Percentiles rank a stretch among this genome's conserved stretches.
phyloP scores from a whole-genome alignment of 2,888 invertebrate genomes.

The Pelosia muscerda region DNA sequence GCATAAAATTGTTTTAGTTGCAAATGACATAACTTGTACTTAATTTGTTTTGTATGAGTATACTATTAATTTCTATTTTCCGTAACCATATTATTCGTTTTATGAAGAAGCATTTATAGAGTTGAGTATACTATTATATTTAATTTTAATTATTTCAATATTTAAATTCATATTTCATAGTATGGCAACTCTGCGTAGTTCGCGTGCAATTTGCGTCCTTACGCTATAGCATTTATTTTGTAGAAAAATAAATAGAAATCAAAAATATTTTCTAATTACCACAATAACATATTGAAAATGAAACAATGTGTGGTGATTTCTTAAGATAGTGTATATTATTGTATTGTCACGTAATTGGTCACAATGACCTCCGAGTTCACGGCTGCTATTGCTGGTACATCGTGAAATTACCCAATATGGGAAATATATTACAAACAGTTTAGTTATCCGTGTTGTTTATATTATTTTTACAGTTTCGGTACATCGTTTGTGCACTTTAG shows the following conservation, averaged over 20 bases:
- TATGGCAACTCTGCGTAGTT: slow-evolving; percentile 61
- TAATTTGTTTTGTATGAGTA: not conserved
- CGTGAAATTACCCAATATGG: slow-evolving; percentile 77
- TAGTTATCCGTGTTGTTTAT: slow-evolving; percentile 56
- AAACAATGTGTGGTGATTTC: slow-evolving; percentile 46
- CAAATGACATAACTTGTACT: not conserved
- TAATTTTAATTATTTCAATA: not conserved
- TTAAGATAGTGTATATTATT: slow-evolving; percentile 35
- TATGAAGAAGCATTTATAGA: not conserved
- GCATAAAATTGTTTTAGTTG: not conserved
- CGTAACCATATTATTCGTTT: too few species aligned
- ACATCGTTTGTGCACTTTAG: slow-evolving; percentile 30
- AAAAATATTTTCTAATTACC: slow-evolving; percentile 38
- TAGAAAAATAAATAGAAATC: slow-evolving; percentile 54
- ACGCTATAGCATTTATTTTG: slow-evolving; percentile 63
- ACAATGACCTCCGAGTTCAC: slow-evolving; percentile 77
- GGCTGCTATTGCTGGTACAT: slow-evolving; percentile 76
- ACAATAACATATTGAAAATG: slow-evolving; percentile 35
- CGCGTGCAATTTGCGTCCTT: slow-evolving; percentile 82
- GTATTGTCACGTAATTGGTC: slow-evolving; percentile 59
- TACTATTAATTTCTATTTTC: not conserved
- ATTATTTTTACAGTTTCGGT: slow-evolving; percentile 41
- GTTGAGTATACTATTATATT: too few species aligned
- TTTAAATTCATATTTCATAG: not conserved
- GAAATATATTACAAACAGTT: slow-evolving; percentile 71